Base-by-base conservation (phyloP, 2,113 vertebrate species). In the Spermophilus dauricus region DNA sequence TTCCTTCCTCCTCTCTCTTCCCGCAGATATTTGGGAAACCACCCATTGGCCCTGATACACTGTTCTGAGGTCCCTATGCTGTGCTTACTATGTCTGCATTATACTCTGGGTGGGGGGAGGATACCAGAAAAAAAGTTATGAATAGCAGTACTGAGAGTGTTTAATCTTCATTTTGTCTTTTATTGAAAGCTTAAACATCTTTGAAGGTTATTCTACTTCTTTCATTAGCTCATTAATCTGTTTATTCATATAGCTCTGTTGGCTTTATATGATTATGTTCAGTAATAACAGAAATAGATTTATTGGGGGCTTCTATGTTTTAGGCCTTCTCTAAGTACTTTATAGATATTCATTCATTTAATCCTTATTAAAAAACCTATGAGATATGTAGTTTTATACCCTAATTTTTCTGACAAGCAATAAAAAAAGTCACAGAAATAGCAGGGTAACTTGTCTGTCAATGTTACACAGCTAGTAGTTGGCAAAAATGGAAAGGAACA, bases 271-370 rank as follows among this genome's bases (percentile, higher is more conserved):
- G 9, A 53, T 81, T 53, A 45, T 53, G 4, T 78, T 1, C 0
- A 81, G 39, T 63, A 86, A n/a, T n/a, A 42, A 84, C 86, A 80
- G 39, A 88, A 96, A 48, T 39, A 63, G 32, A 42, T 76, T 88
- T 77, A 37, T 53, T 73, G 28, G 30, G 13, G 13, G 0, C 4
- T 58, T 81, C 51, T 89, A 4, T 75, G 28, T 75, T 13, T 5
- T 26, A 58, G 69, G 11, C 10, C 14, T 18, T 42, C 9, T 76
- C 45, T 81, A 91, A 39, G 56, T 73, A 34, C 22, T 80, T 76
- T 16, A 12, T 32, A 65, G 34, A 17, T 76, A 45, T 53, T 70
- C 70, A 53, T 16, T 48, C 3, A 51, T 58, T 89, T 72, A 89
- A 48, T 78, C 48, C 11, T 56, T 42, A 45, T 9, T 76, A 30